A percentile compares a stretch with the other conserved stretches of the same genome.
Conservation (phyloP, 2,113 vertebrate species). For the Protobothrops flavoviridis region DNA sequence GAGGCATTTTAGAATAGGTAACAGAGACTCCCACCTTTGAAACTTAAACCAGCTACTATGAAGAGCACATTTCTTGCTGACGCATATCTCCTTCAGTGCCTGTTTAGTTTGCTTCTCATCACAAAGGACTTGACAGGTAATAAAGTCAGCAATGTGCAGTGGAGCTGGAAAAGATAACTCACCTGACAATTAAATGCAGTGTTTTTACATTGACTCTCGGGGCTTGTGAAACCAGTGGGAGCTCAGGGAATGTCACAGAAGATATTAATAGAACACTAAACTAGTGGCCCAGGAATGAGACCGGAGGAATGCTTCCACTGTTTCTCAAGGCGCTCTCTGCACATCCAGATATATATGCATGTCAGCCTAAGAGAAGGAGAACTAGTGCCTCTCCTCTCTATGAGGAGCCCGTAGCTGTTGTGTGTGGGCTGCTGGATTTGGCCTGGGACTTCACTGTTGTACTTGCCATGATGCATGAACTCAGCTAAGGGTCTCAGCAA, state of each 20-base stretch:
- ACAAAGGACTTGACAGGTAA: neutral
- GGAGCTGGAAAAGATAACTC: constrained; percentile 19
- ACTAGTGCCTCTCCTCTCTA: rapidly evolving
- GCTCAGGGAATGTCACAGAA: neutral
- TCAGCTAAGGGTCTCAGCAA: neutral
- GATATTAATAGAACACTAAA: neutral
- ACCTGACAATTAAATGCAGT: constrained; percentile 3
- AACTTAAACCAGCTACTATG: constrained; percentile 60
- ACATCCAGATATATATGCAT: neutral
- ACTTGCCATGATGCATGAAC: neutral
- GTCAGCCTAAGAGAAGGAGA: neutral
- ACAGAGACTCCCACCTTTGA: constrained; percentile 67
- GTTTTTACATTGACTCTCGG: neutral
- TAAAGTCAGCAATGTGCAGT: neutral
- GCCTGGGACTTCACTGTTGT: neutral
- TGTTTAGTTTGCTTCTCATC: constrained; percentile 37
- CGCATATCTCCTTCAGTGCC: constrained; percentile 45
- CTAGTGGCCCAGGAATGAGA: constrained; percentile 7
- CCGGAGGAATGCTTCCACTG: neutral
- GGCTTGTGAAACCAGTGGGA: neutral
- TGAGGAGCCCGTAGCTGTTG: neutral
- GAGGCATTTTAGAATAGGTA: constrained; percentile 78
- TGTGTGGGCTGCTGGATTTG: neutral
- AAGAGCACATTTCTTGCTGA: constrained; percentile 57
- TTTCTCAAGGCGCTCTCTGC: neutral